phyloP scores from a whole-genome alignment of 2,797 vertebrate species.

The Coregonus sp. region DNA sequence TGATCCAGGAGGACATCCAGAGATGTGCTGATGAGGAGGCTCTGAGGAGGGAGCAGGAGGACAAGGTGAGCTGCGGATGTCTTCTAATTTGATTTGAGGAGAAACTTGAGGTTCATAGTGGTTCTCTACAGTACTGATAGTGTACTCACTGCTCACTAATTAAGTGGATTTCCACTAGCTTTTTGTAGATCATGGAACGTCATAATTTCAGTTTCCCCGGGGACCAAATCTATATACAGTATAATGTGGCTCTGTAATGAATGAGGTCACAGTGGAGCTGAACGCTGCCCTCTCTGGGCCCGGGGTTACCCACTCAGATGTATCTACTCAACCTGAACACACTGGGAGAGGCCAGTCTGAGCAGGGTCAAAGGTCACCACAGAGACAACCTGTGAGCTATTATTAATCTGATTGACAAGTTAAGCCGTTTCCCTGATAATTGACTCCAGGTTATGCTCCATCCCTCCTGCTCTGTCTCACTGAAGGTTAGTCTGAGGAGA shows the following conservation, averaged over 20 bases:
- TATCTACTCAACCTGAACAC: constrained; percentile 31
- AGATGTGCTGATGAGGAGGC: constrained; percentile 72
- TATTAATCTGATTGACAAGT: constrained; percentile 39
- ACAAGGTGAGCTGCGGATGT: constrained; percentile 64
- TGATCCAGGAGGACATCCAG: constrained; percentile 77
- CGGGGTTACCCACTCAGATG: not conserved
- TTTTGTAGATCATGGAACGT: not conserved
- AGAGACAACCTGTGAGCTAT: constrained; percentile 37
- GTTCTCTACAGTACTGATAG: not conserved
- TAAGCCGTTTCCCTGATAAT: constrained; percentile 22
- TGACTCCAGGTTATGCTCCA: too few relatives aligned
- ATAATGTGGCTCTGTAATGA: constrained; percentile 51
- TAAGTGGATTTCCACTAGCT: constrained; percentile 11
- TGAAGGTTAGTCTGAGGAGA: too few relatives aligned
- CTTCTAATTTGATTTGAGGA: not conserved
- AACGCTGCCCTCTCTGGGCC: too few relatives aligned
- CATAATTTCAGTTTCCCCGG: not conserved
- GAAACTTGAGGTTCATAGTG: not conserved
- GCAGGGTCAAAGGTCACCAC: constrained; percentile 53
- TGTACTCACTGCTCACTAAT: not conserved
- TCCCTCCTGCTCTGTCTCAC: too few relatives aligned
- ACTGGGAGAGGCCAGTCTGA: constrained; percentile 24
- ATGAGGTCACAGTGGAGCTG: constrained; percentile 25
- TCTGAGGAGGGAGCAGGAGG: constrained; percentile 67
- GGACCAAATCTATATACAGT: not conserved